phyloP scores from a whole-genome alignment of 2,797 vertebrate species.

The Fringilla coelebs region DNA sequence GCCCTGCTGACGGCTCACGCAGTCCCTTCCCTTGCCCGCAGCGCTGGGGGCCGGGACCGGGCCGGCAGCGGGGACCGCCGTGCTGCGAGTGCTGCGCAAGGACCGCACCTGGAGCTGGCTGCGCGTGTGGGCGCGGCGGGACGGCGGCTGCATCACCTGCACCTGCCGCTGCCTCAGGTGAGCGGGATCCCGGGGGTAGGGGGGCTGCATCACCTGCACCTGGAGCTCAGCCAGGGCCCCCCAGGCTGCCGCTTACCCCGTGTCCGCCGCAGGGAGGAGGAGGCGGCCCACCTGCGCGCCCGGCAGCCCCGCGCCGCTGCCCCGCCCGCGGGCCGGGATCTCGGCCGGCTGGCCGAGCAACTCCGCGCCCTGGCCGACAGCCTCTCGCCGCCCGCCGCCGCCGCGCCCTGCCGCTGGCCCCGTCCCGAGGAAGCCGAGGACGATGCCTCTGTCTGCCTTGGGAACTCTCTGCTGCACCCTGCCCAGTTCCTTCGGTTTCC shows the following conservation, averaged over 20 bases:
- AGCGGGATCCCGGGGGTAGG: neutral
- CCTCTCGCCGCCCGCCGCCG: conserved; percentile 42
- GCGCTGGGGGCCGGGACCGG: neutral
- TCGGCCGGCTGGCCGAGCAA: conserved; percentile 81
- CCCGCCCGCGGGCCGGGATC: conserved; percentile 36
- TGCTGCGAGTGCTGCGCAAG: conserved; percentile 76
- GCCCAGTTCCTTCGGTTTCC: neutral
- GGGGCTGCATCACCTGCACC: too few relatives aligned
- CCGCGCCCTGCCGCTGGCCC: neutral
- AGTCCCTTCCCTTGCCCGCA: neutral
- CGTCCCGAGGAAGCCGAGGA: neutral
- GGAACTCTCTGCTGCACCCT: neutral
- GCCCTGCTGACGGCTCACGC: neutral
- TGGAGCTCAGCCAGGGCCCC: too few relatives aligned
- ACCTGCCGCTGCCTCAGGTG: conserved; percentile 67
- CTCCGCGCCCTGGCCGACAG: conserved; percentile 83
- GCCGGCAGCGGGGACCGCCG: neutral
- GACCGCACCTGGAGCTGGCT: conserved; percentile 79
- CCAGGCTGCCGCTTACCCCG: neutral
- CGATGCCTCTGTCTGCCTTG: neutral
- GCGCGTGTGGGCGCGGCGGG: conserved; percentile 55
- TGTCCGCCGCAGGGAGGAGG: neutral
- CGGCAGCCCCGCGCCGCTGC: neutral
- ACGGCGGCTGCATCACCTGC: conserved; percentile 69
- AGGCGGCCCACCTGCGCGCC: neutral